Base-by-base conservation (phyloP, 2,113 vertebrate species). In the Pionites leucogaster region DNA sequence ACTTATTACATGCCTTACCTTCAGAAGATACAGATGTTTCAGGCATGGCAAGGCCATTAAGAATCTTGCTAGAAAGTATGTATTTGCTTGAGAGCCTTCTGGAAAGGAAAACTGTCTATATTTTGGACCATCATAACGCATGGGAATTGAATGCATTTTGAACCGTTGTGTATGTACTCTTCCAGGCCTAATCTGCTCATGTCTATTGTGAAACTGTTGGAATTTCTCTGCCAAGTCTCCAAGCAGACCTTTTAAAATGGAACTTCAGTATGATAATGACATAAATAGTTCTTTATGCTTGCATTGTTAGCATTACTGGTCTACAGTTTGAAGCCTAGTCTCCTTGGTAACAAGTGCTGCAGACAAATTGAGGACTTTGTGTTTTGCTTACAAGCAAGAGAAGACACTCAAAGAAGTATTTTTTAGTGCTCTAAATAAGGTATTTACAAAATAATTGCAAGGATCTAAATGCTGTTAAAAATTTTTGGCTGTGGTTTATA, bases 91-190 rank as follows among this genome's bases (percentile, higher is more conserved):
- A 78, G 15, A 63, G 5, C 7, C 2, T 87, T 70, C 39, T 47
- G 60, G 31, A 49, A 88, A 77, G 18, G 24, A 52, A 59, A 24
- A 10, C 12, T 33, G 19, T 11, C 6, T 60, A 0, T 31, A 3
- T 24, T 70, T 62, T 77, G 44, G 20, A 35, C 37, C 3, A 10
- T 57, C 18, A 50, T 78, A 78, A 70, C n/a, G 1, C 5, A 6
- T 11, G 2, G 7, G 6, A 57, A 5, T 80, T 0, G 1, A 7
- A 35, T 25, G 3, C 7, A 1, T 59, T 86, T 92, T 13, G 1
- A 20, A 27, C 6, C 8, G 2, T 33, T 63, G 1, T 23, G 3
- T 17, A 8, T 25, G 11, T 71, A 10, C 14, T 89, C 6, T 70
- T 93, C 9, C 27, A 80, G 46, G 39, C 2, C 5, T 44, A 14